Evolutionary conservation across 1,140 invertebrate genomes (phyloP), one percentile per base, ranked within the genome.

Genomic region (Meloidogyne exigua): DNA sequence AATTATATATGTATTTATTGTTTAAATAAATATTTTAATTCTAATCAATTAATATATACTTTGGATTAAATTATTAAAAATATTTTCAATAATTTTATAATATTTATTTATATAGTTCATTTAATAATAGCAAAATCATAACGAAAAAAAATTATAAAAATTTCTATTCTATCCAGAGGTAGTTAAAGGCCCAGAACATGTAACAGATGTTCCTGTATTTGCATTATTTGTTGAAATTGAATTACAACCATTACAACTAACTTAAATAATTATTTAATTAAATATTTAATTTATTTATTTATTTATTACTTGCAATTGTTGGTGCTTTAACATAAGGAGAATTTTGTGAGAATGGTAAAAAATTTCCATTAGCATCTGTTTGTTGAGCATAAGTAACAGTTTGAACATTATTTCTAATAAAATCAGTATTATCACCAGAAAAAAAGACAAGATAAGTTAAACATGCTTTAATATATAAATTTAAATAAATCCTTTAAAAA

Each of bases 171-270:
- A 68, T 7, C 66, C 66, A 68, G 9, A 7, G 5, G 18, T 42
- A 68, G 28, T 68, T 42, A 42, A 32, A 32, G 66, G 66, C 0
- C 66, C 66, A 68, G 66, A 36, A 42, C 66, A 68, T 18, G 10
- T 68, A 42, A 13, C 21, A 32, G 66, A 18, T 18, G 66, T 68
- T 32, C 66, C 66, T 18, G 28, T 23, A 1, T 23, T 32, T 32
- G 66, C 66, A 42, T 42, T 42, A 68, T 32, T 68, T n/a, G n/a
- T 36, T 36, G 28, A 36, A n/a, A 68, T 68, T n/a, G 66, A 7
- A 42, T 42, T 68, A n/a, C 66, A 68, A 7, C 66, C 66, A 42
- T 42, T 13, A 42, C 66, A 68, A 68, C 66, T 68, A 32, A 68
- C 66, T 68, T 39, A 67, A 32, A 15, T 32, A 68, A 68, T 15